Conservation (phyloP, 2,797 vertebrate species). For the Moxostoma hubbsi region DNA sequence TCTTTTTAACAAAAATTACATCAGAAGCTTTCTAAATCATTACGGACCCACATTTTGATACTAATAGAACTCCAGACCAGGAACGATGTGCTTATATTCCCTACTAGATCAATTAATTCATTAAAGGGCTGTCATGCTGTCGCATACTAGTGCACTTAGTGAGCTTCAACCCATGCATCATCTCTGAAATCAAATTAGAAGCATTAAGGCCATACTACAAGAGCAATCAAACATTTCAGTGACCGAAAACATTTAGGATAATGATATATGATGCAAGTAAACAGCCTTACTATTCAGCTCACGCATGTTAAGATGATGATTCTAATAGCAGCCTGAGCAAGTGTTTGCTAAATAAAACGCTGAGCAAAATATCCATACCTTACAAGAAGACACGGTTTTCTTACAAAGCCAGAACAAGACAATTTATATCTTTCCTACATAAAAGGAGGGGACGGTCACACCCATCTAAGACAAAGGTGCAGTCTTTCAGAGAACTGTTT, state of each 20-base stretch:
- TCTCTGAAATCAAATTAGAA: constrained; percentile 30
- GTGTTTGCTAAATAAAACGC: background rate
- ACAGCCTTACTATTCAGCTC: background rate
- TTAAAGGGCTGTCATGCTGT: background rate
- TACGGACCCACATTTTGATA: constrained; percentile 30
- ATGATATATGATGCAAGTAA: background rate
- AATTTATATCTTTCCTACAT: background rate
- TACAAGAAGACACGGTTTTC: background rate
- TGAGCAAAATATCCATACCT: background rate
- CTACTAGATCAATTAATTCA: constrained; percentile 21
- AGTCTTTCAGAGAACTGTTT: constrained; percentile 39
- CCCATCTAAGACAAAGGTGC: constrained; percentile 24
- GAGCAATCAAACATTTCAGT: constrained; percentile 31
- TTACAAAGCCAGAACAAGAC: background rate
- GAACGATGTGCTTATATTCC: constrained; percentile 14
- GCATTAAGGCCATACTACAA: constrained; percentile 21
- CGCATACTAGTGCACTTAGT: constrained; percentile 14
- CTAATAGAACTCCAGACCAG: constrained; percentile 30
- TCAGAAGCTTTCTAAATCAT: constrained; percentile 30
- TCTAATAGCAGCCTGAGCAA: background rate
- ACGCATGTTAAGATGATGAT: background rate
- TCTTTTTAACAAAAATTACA: constrained; percentile 25
- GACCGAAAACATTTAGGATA: constrained; percentile 4
- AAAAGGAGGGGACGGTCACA: constrained; percentile 4
- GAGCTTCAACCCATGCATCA: constrained; percentile 25